A percentile compares a stretch with the other conserved stretches of the same genome.
Conservation (phyloP, 2,888 invertebrate species). For the Trilocha varians region DNA sequence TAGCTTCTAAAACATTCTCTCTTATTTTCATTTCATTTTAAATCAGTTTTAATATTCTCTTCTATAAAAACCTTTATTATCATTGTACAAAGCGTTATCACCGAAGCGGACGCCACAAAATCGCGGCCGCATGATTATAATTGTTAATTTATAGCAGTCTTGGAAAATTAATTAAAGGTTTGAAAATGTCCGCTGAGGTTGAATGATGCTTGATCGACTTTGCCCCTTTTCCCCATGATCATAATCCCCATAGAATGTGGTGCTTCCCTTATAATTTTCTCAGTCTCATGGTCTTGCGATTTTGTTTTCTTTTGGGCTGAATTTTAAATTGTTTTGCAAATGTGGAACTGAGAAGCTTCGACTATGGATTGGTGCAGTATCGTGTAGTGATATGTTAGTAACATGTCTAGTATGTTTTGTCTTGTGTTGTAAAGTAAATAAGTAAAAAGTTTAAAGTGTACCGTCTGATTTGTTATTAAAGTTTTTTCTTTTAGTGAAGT, state of each 20-base stretch:
- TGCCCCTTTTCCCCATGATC: neutral
- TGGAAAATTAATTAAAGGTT: slow-evolving; percentile 60
- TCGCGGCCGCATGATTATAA: slow-evolving; percentile 56
- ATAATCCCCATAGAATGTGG: too few species aligned
- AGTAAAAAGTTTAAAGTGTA: slow-evolving; percentile 38
- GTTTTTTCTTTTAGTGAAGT: too few species aligned
- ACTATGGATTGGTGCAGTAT: neutral
- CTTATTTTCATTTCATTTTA: too few species aligned
- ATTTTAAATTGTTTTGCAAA: slow-evolving; percentile 45
- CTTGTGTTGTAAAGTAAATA: slow-evolving; percentile 40
- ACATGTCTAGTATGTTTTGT: slow-evolving; percentile 50
- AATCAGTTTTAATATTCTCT: too few species aligned
- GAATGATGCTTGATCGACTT: slow-evolving; percentile 38
- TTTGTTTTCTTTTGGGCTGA: slow-evolving; percentile 20
- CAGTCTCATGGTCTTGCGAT: slow-evolving; percentile 45
- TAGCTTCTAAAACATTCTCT: too few species aligned
- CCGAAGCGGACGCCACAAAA: slow-evolving; percentile 61
- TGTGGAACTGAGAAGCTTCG: slow-evolving; percentile 36
- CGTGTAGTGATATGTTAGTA: slow-evolving; percentile 42
- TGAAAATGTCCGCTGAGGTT: slow-evolving; percentile 65
- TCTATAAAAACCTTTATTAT: neutral
- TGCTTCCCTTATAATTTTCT: slow-evolving; percentile 28
- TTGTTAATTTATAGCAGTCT: slow-evolving; percentile 66
- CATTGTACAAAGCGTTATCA: slow-evolving; percentile 29
- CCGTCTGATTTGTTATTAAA: slow-evolving; percentile 33